Evolutionary conservation across 2,888 invertebrate species (phyloP), one percentile per base, ranked within the genome.

Genomic region (Galerucella nymphaeae): DNA sequence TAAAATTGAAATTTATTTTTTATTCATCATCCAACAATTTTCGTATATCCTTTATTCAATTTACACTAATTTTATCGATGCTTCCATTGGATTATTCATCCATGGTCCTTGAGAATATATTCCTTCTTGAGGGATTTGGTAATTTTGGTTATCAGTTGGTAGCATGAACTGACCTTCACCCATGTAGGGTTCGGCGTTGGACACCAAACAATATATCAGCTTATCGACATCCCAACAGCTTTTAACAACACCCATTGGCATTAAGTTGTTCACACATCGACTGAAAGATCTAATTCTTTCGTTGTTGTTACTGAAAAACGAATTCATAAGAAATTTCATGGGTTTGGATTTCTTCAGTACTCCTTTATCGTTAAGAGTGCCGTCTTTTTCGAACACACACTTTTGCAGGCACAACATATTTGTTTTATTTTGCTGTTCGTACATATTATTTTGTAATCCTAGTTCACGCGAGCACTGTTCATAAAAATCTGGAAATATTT

Each of bases 341-440:
- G 30, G 6, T 9, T 14, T n/a, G 6, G 59, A 59, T 59, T 59
- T 59, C 38, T 9, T 38, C 16, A 59, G 9, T 30, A 16, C 9
- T 14, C 59, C 59, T 59, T 59, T n/a, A 0, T 30, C 2, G 38
- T 30, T 38, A n/a, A 59, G n/a, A 6, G 59, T 59, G 14, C 59
- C 59, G 13, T 59, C 59, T 59, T 59, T 59, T 59, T 59, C 59
- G 9, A 59, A 59, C 2, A 59, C 59, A 14, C 59, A 59, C 38
- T 38, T 59, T 23, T 59, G 59, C 0, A 59, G 14, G n/a, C 59
- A 59, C 9, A 59, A n/a, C 14, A 38, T 38, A 2, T n/a, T 14
- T 0, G 23, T 30, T 59, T n/a, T 30, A 10, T 59, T 59, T 38
- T 30, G 30, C 38, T n/a, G 13, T 9, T 30, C n/a, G 14, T 2